Evolutionary conservation across 2,888 invertebrate genomes (phyloP).

Genomic region (Nomada lathburiana): DNA sequence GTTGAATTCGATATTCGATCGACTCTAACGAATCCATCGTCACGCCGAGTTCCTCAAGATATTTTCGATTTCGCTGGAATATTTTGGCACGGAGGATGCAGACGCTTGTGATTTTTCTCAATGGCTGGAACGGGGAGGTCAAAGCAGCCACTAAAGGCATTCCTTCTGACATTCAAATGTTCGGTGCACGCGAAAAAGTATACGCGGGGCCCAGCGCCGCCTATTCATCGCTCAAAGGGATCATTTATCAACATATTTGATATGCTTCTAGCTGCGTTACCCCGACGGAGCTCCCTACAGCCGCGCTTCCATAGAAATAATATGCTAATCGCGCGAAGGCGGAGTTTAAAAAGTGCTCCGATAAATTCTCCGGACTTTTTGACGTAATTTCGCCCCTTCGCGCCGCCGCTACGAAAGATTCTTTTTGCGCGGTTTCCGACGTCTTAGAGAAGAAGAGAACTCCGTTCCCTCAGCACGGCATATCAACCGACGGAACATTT

Average conservation of each 20-base stretch:
- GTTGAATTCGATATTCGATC: slow-evolving; percentile 43
- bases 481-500: slow-evolving; percentile 64
- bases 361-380: slow-evolving; percentile 84
- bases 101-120: slow-evolving; percentile 65
- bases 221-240: slow-evolving; percentile 83
- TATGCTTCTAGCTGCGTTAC: slow-evolving; percentile 79
- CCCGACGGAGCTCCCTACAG: slow-evolving; percentile 66
- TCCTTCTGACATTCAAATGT: slow-evolving; percentile 82
- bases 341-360: slow-evolving; percentile 84
- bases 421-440: slow-evolving; percentile 74
- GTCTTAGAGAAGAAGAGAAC: slow-evolving; percentile 68
- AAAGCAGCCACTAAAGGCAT: slow-evolving; percentile 48
- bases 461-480: slow-evolving; percentile 50
- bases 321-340: slow-evolving; percentile 83
- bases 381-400: slow-evolving; percentile 82
- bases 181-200: slow-evolving; percentile 74
- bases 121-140: slow-evolving; percentile 36
- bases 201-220: slow-evolving; percentile 72
- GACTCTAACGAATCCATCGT: slow-evolving; percentile 41
- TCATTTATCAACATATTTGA: slow-evolving; percentile 85
- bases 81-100: slow-evolving; percentile 51
- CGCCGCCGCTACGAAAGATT: slow-evolving; percentile 75
- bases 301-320: slow-evolving; percentile 81
- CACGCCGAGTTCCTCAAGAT: slow-evolving; percentile 31
- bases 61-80: slow-evolving; percentile 55